phyloP scores from a whole-genome alignment of 2,888 invertebrate genomes.

The Melinopterus prodromus region DNA sequence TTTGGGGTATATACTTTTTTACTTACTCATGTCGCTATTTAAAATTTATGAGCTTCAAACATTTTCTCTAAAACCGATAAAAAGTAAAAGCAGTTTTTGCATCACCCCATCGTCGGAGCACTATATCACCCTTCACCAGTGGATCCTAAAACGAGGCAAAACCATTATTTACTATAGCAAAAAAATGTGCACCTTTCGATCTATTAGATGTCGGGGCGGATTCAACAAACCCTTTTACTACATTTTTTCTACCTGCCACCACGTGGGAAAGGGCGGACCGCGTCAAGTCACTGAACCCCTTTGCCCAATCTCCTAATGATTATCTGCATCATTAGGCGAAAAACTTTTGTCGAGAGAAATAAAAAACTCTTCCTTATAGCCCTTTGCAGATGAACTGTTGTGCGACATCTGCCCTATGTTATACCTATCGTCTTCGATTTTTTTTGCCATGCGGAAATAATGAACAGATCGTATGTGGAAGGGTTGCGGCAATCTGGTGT shows the following conservation, averaged over 20 bases:
- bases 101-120: not conserved
- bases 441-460: not conserved
- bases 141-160: not conserved
- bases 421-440: not conserved
- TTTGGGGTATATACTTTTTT: not conserved
- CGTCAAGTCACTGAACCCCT: not conserved
- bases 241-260: not conserved
- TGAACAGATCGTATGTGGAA: not conserved
- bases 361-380: conserved; percentile 4
- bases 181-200: not conserved
- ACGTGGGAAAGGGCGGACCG: not conserved
- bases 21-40: not conserved
- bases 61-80: not conserved
- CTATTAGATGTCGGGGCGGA: not conserved
- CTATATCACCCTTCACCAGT: not conserved
- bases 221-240: not conserved
- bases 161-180: not conserved
- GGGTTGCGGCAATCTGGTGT: not conserved
- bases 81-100: not conserved
- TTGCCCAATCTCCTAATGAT: not conserved
- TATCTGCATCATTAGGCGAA: not conserved
- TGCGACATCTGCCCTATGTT: not conserved
- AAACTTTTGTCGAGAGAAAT: not conserved
- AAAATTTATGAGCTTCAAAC: not conserved
- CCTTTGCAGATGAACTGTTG: conserved; percentile 4